phyloP scores from a whole-genome alignment of 1,140 invertebrate species.

The Ephestia elutella region DNA sequence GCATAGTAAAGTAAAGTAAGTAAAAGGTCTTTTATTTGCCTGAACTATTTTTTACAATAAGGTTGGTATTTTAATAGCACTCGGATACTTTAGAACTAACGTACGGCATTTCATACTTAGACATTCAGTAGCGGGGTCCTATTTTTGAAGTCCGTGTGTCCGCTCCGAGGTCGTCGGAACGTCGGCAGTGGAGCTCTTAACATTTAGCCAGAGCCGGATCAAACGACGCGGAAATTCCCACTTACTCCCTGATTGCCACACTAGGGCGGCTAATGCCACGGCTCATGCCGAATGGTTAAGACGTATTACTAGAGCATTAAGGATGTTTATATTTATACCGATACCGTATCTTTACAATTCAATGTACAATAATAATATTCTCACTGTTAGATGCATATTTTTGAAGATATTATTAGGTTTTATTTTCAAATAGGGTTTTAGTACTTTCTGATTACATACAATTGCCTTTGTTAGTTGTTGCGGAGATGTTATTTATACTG shows the following conservation, averaged over 20 bases:
- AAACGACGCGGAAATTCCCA: conserved; percentile 72
- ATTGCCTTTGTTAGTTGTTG: too few species aligned
- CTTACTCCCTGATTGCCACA: conserved; percentile 72
- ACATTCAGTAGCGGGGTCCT: neutral
- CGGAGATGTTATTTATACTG: too few species aligned
- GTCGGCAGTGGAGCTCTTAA: conserved; percentile 57
- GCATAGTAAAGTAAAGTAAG: too few species aligned
- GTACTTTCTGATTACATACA: too few species aligned
- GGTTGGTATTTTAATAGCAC: too few species aligned
- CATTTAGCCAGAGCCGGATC: conserved; percentile 66
- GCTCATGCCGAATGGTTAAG: conserved; percentile 56
- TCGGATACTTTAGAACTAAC: neutral
- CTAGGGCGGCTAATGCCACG: conserved; percentile 70
- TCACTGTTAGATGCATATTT: neutral
- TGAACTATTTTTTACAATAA: too few species aligned
- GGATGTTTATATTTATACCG: neutral
- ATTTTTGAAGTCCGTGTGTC: conserved; percentile 22
- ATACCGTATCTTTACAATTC: neutral
- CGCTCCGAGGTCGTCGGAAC: conserved; percentile 16
- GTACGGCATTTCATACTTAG: too few species aligned
- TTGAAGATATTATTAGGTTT: neutral
- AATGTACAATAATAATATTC: too few species aligned
- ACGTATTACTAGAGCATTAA: neutral
- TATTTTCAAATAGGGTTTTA: too few species aligned
- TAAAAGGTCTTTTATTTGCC: too few species aligned